Base-by-base conservation (phyloP, 2,797 vertebrate species). In the Parambassis ranga region DNA sequence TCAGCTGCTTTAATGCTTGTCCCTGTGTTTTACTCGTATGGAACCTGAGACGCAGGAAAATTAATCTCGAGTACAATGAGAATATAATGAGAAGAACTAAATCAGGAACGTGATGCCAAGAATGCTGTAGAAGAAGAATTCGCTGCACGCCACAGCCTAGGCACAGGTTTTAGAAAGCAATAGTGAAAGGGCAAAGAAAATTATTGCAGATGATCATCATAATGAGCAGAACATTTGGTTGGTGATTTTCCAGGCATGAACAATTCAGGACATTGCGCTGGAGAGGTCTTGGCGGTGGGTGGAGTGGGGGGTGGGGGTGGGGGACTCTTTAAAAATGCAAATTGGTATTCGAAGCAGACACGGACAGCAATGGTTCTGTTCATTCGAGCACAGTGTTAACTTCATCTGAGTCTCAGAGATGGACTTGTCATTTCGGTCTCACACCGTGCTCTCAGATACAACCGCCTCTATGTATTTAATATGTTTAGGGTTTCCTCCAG, bases 231-330 rank as follows among this genome's bases (percentile, higher is more conserved):
- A 85, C 87, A 90, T 90, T 89, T 84, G 82, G 77, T 88, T 90
- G 91, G 88, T 92, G 89, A 90, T 90, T 91, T 91, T 91, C 89
- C 86, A 90, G 87, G 85, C 86, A 86, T 84, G 87, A 90, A 90
- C 88, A 90, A 91, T 88, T 85, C 85, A 87, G 75, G 84, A 85
- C 81, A 82, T 74, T 77, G 77, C 81, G 49, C 80, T 85, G 70
- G 68, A 87, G 84, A 91, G 82, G 79, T 83, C 81, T 84, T 90
- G 89, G 87, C 88, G 90, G 82, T 47, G 37, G 66, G n/a, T n/a
- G n/a, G n/a, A n/a, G n/a, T n/a, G n/a, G n/a, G n/a, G n/a, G n/a
- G n/a, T n/a, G n/a, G n/a, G n/a, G n/a, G n/a, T n/a, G n/a, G 71
- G 65, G 83, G 79, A 79, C 70, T 88, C 81, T 91, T 91, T 90